These are phyloP conservation scores for Odontocolon sp. DNA, from an alignment of 2,888 invertebrate genomes.

Conservation along the genomic window DNA sequence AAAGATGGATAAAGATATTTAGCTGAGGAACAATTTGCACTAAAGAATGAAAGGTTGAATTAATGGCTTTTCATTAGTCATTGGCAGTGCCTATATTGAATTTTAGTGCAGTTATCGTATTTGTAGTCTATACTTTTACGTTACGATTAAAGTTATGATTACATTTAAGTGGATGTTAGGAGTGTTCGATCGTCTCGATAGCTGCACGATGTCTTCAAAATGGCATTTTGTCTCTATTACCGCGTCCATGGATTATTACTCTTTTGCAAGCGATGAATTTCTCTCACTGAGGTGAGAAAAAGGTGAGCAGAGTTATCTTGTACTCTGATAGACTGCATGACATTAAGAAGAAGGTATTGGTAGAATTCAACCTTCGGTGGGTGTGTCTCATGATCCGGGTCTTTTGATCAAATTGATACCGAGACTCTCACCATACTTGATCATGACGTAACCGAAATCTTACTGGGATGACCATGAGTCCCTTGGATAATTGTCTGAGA, in stretches of 20 bases:
- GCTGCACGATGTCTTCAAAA: too few relatives aligned
- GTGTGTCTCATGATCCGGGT: slow-evolving; percentile 36
- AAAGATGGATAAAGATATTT: slow-evolving; percentile 35
- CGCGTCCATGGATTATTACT: neutral
- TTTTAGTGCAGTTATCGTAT: too few relatives aligned
- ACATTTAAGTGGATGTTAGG: too few relatives aligned
- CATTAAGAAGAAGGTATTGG: slow-evolving; percentile 35
- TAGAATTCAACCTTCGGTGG: slow-evolving; percentile 35
- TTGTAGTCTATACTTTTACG: too few relatives aligned
- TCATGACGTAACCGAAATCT: slow-evolving; percentile 2
- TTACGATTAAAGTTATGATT: too few relatives aligned
- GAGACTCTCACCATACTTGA: neutral
- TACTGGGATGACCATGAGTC: slow-evolving; percentile 15
- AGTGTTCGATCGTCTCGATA: too few relatives aligned
- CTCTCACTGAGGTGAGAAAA: slow-evolving; percentile 18
- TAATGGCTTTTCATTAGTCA: neutral
- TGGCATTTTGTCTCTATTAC: too few relatives aligned
- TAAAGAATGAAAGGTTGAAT: neutral
- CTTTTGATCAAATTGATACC: slow-evolving; percentile 16
- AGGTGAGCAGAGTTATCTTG: slow-evolving; percentile 24
- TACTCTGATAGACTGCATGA: slow-evolving; percentile 13
- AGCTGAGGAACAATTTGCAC: slow-evolving; percentile 15
- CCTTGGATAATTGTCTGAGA: neutral
- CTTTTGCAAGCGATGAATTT: slow-evolving; percentile 16
- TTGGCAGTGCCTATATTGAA: too few relatives aligned